Base-by-base conservation (phyloP, 2,797 vertebrate genomes). In the Peromyscus eremicus region DNA sequence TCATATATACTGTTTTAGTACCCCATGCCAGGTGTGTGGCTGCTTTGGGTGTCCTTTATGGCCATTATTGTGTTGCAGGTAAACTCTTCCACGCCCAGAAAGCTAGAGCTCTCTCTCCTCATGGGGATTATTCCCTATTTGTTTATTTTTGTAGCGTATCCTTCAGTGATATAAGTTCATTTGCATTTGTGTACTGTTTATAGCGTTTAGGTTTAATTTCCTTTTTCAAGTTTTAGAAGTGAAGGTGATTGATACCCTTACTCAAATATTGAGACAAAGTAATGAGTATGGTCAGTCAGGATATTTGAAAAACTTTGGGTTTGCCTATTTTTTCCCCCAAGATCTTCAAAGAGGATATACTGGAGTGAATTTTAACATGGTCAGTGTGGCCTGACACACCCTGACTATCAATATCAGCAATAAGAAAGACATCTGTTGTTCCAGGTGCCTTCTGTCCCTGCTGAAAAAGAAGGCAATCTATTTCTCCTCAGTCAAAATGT, bases 221-320 rank as follows among this genome's bases (percentile, higher is more conserved):
- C 3, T 85, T 81, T 89, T 73, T 86, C 68, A 90, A 91, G 60
- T 27, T 80, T 91, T 76, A 34, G 68, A 91, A 25, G 14, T n/a
- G 34, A 95, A 34, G 27, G 34, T 68, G 43, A 34, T 60, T 82
- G 86, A 25, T 70, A 86, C 52, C 73, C 23, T 75, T 91, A 77
- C 88, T 90, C 55, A 94, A 85, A 25, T 88, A 62, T 60, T 85
- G 85, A 84, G 55, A 86, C 49, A 75, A 93, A 75, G 25, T 79
- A 27, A 88, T 6, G 21, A 62, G 16, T 17, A 32, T 37, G 29
- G 25, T 6, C 23, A 62, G 32, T 32, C 21, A 83, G 79, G 68
- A 5, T 75, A 75, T 80, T 94, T 64, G 34, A 40, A 92, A 34
- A 66, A 77, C 49, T 34, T 19, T 29, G 40, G 10, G 6, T 80